Conservation (phyloP, 2,113 vertebrate species). For the Petaurus breviceps region DNA sequence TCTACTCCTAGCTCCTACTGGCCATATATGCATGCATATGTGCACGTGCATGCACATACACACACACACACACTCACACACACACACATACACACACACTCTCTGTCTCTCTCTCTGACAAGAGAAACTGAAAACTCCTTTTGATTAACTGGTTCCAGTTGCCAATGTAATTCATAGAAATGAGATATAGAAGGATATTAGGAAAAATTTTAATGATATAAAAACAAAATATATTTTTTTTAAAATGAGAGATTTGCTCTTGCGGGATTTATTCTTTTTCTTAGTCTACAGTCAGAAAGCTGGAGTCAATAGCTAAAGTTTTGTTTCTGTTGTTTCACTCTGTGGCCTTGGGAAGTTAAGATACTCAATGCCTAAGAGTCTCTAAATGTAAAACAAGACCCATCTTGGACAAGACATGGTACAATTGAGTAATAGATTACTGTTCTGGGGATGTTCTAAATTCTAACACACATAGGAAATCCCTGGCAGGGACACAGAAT, state of each 20-base stretch:
- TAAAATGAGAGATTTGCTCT: not conserved
- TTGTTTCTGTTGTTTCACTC: not conserved
- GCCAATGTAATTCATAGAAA: not conserved
- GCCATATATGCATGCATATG: not conserved
- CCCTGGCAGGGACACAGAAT: slow-evolving; percentile 3
- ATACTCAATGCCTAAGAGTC: not conserved
- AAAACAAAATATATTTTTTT: not conserved
- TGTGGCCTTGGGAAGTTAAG: not conserved
- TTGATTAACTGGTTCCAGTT: slow-evolving; percentile 1
- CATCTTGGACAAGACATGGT: not conserved
- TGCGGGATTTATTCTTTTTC: not conserved
- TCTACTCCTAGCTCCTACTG: not conserved
- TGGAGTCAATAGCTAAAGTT: not conserved
- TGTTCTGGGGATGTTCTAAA: not conserved
- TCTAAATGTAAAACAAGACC: slow-evolving; percentile 14
- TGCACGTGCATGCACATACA: not conserved
- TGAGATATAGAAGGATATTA: not conserved
- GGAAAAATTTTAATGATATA: not conserved
- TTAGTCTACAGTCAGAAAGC: slow-evolving; percentile 14
- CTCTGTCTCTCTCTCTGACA: not conserved
- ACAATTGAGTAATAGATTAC: slow-evolving; percentile 11
- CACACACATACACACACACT: not conserved
- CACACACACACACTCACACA: not conserved
- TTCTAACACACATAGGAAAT: not conserved
- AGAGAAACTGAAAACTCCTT: not conserved